A percentile compares a stretch with the other conserved stretches of the same genome.
Evolutionary conservation across 2,888 invertebrate genomes (phyloP).

Genomic region (Caenorhabditis sp.): DNA sequence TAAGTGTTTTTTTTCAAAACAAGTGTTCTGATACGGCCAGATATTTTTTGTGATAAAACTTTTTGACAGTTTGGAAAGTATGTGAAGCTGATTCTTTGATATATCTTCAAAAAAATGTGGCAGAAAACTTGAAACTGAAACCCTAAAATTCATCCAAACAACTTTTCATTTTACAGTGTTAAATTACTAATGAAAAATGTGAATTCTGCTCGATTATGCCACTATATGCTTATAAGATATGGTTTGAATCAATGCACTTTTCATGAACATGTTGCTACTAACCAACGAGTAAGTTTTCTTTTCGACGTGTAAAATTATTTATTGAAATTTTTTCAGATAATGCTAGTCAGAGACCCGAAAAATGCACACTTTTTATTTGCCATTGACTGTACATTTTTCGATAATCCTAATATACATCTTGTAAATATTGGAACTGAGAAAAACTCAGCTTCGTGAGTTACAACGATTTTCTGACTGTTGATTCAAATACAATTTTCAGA

Average conservation of each 20-base stretch:
- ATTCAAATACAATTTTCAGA: background rate
- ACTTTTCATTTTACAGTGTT: background rate
- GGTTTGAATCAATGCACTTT: slow-evolving; percentile 1
- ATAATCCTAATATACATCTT: background rate
- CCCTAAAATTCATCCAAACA: too few relatives aligned
- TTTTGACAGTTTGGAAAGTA: too few relatives aligned
- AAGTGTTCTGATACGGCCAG: too few relatives aligned
- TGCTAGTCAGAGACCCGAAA: background rate
- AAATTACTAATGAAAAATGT: background rate
- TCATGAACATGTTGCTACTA: background rate
- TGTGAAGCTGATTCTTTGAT: too few relatives aligned
- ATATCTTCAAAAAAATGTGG: too few relatives aligned
- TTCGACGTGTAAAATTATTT: too few relatives aligned
- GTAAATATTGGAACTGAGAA: background rate
- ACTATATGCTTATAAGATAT: slow-evolving; percentile 1
- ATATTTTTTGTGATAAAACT: too few relatives aligned
- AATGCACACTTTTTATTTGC: background rate
- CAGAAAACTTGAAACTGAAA: too few relatives aligned
- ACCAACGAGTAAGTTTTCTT: background rate
- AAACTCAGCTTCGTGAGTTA: background rate
- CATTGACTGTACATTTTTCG: background rate
- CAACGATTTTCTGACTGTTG: background rate
- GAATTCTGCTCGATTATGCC: background rate
- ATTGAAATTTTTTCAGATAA: background rate
- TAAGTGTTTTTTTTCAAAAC: too few relatives aligned